Percentiles rank a stretch among this genome's conserved stretches.
Conservation (phyloP, 1,140 invertebrate species). For the Antheraea pernyi region DNA sequence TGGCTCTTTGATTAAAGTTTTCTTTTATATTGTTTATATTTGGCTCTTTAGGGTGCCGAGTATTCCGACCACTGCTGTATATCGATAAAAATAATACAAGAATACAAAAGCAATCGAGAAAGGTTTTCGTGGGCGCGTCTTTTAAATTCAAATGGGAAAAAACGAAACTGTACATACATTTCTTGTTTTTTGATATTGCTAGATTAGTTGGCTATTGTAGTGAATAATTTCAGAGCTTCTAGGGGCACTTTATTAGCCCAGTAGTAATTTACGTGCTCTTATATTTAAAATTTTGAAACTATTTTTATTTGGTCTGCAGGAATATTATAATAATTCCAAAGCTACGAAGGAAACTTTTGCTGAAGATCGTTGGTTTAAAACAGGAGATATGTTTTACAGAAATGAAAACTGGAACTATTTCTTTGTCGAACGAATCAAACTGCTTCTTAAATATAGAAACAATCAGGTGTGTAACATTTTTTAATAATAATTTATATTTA, state of each 20-base stretch:
- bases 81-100: no score
- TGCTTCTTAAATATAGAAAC: constrained; percentile 86
- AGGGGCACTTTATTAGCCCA: neutral
- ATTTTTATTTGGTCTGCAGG: constrained; percentile 50
- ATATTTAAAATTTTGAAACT: neutral
- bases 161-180: no score
- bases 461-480: constrained; percentile 78
- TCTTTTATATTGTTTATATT: no score
- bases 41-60: no score
- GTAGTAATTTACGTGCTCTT: neutral
- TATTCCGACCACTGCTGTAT: no score
- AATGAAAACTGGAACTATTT: constrained; percentile 82
- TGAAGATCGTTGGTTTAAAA: constrained; percentile 85
- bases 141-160: no score
- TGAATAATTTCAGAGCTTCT: neutral
- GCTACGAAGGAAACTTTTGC: constrained; percentile 83
- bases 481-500: neutral
- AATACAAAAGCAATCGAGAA: no score
- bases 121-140: no score
- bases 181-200: no score
- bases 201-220: neutral
- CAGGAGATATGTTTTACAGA: constrained; percentile 87
- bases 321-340: constrained; percentile 81
- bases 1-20: no score
- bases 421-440: constrained; percentile 85